Evolutionary conservation across 1,140 invertebrate genomes (phyloP), one percentile per base, ranked within the genome.

Genomic region (Andrena cerasifolii): DNA sequence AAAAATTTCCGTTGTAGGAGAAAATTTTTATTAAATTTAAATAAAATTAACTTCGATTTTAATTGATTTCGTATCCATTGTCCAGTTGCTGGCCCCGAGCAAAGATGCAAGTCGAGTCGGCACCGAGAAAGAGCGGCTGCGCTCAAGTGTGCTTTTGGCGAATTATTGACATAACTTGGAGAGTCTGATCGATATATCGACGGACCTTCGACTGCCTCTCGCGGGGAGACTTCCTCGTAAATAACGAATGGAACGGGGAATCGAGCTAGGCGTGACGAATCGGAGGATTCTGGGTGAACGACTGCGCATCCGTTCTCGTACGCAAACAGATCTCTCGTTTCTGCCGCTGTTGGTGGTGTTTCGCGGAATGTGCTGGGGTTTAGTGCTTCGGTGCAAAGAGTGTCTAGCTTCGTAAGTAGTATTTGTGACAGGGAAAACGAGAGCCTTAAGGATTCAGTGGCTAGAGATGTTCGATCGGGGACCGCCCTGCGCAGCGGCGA

Each of bases 361-460:
- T 47, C 18, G 51, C 3, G 53, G n/a, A 59, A 47, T 36, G 33
- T 31, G n/a, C 26, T 33, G 14, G 24, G 8, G 58, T 40, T n/a
- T 14, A n/a, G 6, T 2, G 16, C 14, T 12, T 76, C 40, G 53
- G 68, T 68, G 72, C 40, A 43, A 73, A 74, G n/a, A 61, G 51
- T n/a, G n/a, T n/a, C n/a, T n/a, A n/a, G n/a, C n/a, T n/a, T 4
- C 40, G 36, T 45, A 45, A 61, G 14, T 33, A 31, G 56, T 70
- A 28, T 58, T 5, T 36, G 14, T 8, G 26, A 10, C 21, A 10
- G 10, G 21, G 49, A 76, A 84, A 78, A 84, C 70, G 68, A 40
- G 78, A 81, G 77, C 61, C 31, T n/a, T 78, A 79, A 85, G n/a
- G n/a, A n/a, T n/a, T 80, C 78, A 73, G 62, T 28, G 47, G 24